Conservation (phyloP, 2,888 invertebrate species). For the Leptogaster cylindrica region DNA sequence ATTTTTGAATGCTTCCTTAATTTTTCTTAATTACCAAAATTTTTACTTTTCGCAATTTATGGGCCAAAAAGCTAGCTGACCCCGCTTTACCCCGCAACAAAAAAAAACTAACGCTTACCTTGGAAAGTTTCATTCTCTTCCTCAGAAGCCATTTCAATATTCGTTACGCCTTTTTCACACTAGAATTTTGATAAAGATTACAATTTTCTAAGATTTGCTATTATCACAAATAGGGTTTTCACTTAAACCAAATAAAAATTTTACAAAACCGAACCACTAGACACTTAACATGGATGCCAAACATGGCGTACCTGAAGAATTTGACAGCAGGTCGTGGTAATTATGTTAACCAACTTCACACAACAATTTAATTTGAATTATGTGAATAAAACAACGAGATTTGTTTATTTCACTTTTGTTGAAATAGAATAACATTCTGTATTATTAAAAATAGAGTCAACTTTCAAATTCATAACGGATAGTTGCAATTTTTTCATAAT, state of each 20-base stretch:
- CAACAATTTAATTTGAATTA: too few relatives aligned
- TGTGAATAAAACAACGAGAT: too few relatives aligned
- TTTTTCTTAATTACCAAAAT: neutral
- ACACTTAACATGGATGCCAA: slow-evolving; percentile 30
- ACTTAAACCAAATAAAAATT: slow-evolving; percentile 6
- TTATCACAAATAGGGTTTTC: slow-evolving; percentile 15
- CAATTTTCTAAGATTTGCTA: slow-evolving; percentile 11
- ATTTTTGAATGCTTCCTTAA: too few relatives aligned
- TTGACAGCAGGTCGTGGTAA: too few relatives aligned
- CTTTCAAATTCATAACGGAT: too few relatives aligned
- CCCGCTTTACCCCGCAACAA: neutral
- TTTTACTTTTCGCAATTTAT: neutral
- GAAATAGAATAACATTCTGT: neutral
- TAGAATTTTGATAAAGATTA: neutral
- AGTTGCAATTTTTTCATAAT: too few relatives aligned
- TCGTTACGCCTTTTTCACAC: neutral
- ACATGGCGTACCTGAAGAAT: slow-evolving; percentile 17
- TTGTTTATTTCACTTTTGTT: too few relatives aligned
- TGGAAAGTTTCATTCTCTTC: slow-evolving; percentile 32
- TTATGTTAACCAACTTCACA: too few relatives aligned
- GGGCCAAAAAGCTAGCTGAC: too few relatives aligned
- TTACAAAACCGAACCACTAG: neutral
- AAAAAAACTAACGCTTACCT: slow-evolving; percentile 18
- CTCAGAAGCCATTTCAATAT: slow-evolving; percentile 28
- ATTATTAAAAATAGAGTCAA: neutral